phyloP scores from a whole-genome alignment of 2,797 vertebrate species.

The Clarias laeviceps region DNA sequence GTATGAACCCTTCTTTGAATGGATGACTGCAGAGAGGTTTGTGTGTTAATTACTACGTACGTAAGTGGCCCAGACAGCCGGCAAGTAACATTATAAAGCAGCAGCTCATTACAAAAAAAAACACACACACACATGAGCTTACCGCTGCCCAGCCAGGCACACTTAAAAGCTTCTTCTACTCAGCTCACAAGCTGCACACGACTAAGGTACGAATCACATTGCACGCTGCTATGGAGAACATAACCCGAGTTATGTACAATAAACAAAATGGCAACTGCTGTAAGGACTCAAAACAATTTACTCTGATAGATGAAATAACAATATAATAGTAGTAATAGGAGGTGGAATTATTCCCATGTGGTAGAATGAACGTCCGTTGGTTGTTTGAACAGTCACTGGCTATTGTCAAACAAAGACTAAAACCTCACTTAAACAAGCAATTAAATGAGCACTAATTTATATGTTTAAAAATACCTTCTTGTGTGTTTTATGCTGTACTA shows the following conservation, averaged over 20 bases:
- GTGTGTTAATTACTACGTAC: slow-evolving; percentile 45
- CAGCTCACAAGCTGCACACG: background rate
- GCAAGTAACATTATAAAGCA: slow-evolving; percentile 47
- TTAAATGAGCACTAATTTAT: background rate
- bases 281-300: slow-evolving; percentile 26
- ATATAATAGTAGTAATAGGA: slow-evolving; percentile 4
- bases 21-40: slow-evolving; percentile 21
- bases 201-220: slow-evolving; percentile 35
- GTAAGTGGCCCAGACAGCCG: slow-evolving; percentile 39
- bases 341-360: background rate
- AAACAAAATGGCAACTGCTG: slow-evolving; percentile 21
- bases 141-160: slow-evolving; percentile 22
- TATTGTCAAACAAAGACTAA: background rate
- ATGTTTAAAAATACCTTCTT: background rate
- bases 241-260: slow-evolving; percentile 33
- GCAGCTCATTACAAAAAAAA: slow-evolving; percentile 41
- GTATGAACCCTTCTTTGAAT: slow-evolving; percentile 25
- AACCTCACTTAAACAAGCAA: background rate
- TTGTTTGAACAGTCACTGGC: background rate
- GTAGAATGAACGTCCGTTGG: background rate
- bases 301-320: slow-evolving; percentile 28
- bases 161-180: slow-evolving; percentile 17
- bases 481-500: background rate
- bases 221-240: slow-evolving; percentile 35
- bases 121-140: slow-evolving; percentile 10